Percentiles rank a stretch among this genome's conserved stretches.
phyloP scores from a whole-genome alignment of 2,113 vertebrate species.

The Meriones unguiculatus region DNA sequence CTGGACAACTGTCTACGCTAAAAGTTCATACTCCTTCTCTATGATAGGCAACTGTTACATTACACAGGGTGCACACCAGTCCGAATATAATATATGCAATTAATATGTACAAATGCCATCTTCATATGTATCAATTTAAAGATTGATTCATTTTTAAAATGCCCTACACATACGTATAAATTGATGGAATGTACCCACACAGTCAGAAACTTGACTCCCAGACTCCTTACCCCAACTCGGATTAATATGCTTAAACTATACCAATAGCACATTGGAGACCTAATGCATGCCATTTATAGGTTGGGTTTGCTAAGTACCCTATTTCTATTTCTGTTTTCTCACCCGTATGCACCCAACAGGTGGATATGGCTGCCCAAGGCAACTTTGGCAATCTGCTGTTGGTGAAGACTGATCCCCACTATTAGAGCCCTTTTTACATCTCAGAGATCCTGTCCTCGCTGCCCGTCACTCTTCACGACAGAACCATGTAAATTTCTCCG shows the following conservation, averaged over 20 bases:
- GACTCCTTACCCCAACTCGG: neutral
- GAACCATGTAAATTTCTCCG: neutral
- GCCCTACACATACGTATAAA: neutral
- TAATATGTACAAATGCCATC: neutral
- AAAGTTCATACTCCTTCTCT: neutral
- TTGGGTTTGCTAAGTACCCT: neutral
- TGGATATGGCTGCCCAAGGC: neutral
- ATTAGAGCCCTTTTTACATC: neutral
- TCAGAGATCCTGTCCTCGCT: too few relatives aligned
- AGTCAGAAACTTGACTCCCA: neutral
- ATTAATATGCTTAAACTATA: neutral
- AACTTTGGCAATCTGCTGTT: neutral
- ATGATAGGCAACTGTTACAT: neutral
- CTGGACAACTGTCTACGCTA: neutral
- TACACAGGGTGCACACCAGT: neutral
- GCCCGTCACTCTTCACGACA: neutral
- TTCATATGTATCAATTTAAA: neutral
- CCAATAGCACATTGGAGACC: neutral
- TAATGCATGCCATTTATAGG: neutral
- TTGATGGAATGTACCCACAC: neutral
- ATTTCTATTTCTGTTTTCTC: neutral
- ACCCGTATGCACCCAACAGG: neutral
- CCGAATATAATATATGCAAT: neutral
- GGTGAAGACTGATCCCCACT: neutral
- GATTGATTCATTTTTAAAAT: neutral